These are phyloP conservation scores for Brachymystax lenok DNA, from an alignment of 2,797 vertebrate species.

Conservation along the genomic window DNA sequence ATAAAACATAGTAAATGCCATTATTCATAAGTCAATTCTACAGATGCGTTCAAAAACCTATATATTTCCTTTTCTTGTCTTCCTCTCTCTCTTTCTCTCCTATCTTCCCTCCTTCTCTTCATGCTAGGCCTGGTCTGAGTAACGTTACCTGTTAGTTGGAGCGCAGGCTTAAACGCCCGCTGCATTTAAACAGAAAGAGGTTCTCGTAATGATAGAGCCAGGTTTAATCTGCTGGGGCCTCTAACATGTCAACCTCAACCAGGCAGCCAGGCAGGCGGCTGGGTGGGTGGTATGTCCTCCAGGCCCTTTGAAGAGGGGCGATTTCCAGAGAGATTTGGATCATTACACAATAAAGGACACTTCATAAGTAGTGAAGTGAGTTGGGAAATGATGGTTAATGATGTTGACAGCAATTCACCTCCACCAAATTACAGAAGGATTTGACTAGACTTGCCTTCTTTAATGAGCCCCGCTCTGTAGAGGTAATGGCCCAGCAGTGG, in stretches of 20 bases:
- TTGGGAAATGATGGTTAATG: constrained; percentile 84
- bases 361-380: constrained; percentile 81
- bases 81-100: constrained; percentile 3
- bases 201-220: constrained; percentile 71
- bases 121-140: constrained; percentile 39
- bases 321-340: constrained; percentile 82
- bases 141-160: constrained; percentile 51
- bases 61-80: neutral
- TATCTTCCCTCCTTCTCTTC: constrained; percentile 33
- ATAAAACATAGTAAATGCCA: neutral
- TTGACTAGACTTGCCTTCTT: constrained; percentile 84
- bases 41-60: constrained; percentile 31
- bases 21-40: constrained; percentile 10
- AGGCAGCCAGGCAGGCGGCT: constrained; percentile 33
- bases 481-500: constrained; percentile 79
- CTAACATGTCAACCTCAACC: constrained; percentile 63
- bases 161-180: constrained; percentile 54
- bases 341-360: constrained; percentile 88
- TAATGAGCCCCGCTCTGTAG: constrained; percentile 83
- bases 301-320: constrained; percentile 79
- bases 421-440: constrained; percentile 81
- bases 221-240: constrained; percentile 73
- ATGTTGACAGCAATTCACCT: constrained; percentile 87
- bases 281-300: constrained; percentile 80
- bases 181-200: constrained; percentile 66